A percentile compares a stretch with the other conserved stretches of the same genome.
These are phyloP conservation scores for Paramuricea clavata DNA, from an alignment of 92 coral and sea anemone genomes.

Conservation along the genomic window DNA sequence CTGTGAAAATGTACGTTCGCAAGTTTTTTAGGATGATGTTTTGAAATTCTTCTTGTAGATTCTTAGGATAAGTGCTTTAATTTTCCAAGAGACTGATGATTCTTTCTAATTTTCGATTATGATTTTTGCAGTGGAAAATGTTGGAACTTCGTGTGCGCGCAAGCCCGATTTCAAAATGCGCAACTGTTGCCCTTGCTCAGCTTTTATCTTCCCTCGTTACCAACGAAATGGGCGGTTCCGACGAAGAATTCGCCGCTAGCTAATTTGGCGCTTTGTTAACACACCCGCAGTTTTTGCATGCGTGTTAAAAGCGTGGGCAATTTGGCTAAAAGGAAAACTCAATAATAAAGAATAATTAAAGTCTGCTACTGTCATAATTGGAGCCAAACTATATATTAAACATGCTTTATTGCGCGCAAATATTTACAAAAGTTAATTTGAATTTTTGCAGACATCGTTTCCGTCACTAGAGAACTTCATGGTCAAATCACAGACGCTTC, in stretches of 20 bases:
- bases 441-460: conserved; percentile 26
- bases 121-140: background rate
- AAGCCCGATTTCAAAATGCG: background rate
- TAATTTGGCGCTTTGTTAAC: conserved; percentile 44
- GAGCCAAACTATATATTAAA: conserved; percentile 34
- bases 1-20: background rate
- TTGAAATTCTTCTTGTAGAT: conserved; percentile 23
- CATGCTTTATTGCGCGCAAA: conserved; percentile 33
- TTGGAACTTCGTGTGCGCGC: background rate
- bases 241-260: conserved; percentile 30
- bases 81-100: background rate
- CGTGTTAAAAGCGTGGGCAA: conserved; percentile 33
- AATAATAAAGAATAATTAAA: conserved; percentile 53
- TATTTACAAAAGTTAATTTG: conserved; percentile 51
- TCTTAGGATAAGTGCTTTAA: conserved; percentile 18
- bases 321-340: conserved; percentile 43
- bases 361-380: conserved; percentile 54
- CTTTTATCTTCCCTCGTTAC: conserved; percentile 30
- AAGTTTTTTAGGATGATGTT: conserved; percentile 3
- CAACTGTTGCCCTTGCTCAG: background rate
- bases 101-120: background rate
- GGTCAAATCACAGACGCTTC: background rate
- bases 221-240: conserved; percentile 17
- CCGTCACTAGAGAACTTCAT: conserved; percentile 25
- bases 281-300: conserved; percentile 16